Evolutionary conservation across 1,140 invertebrate species (phyloP).

Genomic region (Psilanteris sp.): DNA sequence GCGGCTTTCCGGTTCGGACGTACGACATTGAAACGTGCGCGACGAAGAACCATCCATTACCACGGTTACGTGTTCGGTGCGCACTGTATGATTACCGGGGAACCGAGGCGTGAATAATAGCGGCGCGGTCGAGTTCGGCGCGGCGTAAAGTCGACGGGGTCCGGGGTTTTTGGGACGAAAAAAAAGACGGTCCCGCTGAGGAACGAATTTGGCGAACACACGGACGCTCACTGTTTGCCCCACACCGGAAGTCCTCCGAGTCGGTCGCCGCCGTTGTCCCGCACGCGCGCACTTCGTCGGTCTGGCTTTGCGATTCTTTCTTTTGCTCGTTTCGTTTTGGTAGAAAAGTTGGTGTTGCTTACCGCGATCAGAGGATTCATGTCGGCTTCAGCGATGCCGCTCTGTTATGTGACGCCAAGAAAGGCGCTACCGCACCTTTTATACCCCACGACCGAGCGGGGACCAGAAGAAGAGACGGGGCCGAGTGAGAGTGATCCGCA

Average conservation of each 20-base stretch:
- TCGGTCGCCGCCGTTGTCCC: conserved; percentile 35
- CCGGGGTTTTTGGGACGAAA: too few relatives aligned
- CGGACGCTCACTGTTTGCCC: conserved; percentile 16
- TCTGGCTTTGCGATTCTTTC: too few relatives aligned
- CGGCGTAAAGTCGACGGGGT: conserved; percentile 33
- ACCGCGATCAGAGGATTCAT: conserved; percentile 80
- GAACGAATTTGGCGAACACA: too few relatives aligned
- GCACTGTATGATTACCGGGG: conserved; percentile 22
- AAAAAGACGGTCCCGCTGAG: too few relatives aligned
- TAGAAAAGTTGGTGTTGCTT: conserved; percentile 70
- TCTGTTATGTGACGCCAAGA: conserved; percentile 78
- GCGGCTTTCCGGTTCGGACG: not conserved
- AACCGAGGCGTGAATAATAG: conserved; percentile 41
- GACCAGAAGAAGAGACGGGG: conserved; percentile 65
- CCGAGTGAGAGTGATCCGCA: conserved; percentile 78
- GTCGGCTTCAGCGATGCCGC: conserved; percentile 79
- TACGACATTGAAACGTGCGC: conserved; percentile 30
- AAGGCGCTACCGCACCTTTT: conserved; percentile 77
- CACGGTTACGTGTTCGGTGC: conserved; percentile 20
- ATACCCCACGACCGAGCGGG: conserved; percentile 69
- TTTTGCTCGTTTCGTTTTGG: conserved; percentile 11
- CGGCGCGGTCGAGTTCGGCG: conserved; percentile 12
- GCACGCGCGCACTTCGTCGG: conserved; percentile 27
- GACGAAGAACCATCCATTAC: not conserved
- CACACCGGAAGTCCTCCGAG: conserved; percentile 27